Percentiles rank a stretch among this genome's conserved stretches.
phyloP scores from a whole-genome alignment of 2,113 vertebrate species.

The Lethenteron reissneri region DNA sequence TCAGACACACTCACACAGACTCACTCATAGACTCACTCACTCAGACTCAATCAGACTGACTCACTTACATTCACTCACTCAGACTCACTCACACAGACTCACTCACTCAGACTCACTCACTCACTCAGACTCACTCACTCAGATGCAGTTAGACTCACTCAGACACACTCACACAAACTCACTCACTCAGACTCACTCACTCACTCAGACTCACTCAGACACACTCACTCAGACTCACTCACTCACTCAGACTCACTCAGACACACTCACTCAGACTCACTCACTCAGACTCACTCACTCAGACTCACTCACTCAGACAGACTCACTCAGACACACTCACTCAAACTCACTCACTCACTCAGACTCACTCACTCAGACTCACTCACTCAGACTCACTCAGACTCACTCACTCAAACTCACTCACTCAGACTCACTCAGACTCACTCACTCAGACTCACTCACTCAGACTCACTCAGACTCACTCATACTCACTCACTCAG shows the following conservation, averaged over 20 bases:
- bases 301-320: no score
- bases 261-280: no score
- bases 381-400: not conserved
- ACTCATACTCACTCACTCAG: not conserved
- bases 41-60: no score
- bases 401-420: not conserved
- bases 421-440: not conserved
- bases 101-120: not conserved
- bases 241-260: no score
- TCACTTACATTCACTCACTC: no score
- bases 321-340: not conserved
- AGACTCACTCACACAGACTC: not conserved
- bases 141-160: no score
- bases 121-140: no score
- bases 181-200: no score
- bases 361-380: not conserved
- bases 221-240: no score
- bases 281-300: no score
- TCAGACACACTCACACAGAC: conserved; percentile 1
- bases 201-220: no score
- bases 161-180: no score
- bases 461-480: not conserved
- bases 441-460: conserved; percentile 1
- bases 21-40: not conserved
- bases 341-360: not conserved